These are phyloP conservation scores for Prionailurus bengalensis DNA, from an alignment of 2,113 vertebrate species.

Conservation along the genomic window DNA sequence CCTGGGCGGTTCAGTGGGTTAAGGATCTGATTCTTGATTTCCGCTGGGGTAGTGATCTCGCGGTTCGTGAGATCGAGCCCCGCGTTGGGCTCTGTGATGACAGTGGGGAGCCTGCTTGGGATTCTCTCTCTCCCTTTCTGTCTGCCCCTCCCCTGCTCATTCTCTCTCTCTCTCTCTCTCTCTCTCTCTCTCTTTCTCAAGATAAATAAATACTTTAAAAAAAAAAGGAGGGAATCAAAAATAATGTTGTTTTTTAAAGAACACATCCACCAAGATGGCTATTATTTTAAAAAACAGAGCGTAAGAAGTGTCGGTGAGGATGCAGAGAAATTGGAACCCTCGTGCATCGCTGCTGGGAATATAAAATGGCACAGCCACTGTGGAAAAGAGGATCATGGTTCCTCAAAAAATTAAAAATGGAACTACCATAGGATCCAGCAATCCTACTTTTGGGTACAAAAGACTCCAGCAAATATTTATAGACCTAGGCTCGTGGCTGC, in stretches of 20 bases:
- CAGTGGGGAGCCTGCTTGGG: background rate
- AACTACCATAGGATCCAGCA: background rate
- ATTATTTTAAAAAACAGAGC: background rate
- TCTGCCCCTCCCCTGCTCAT: background rate
- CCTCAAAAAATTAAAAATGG: background rate
- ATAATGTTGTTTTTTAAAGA: background rate
- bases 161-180: background rate
- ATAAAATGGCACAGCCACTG: background rate
- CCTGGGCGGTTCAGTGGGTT: background rate
- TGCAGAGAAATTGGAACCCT: background rate
- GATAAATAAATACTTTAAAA: background rate
- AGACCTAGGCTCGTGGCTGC: background rate
- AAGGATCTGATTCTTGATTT: background rate
- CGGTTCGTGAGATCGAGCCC: background rate
- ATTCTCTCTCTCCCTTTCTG: background rate
- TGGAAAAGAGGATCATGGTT: background rate
- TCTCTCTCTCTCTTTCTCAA: background rate
- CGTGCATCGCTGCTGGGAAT: background rate
- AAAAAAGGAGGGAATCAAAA: no score
- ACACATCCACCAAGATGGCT: background rate
- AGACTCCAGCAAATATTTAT: background rate
- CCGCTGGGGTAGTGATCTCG: background rate
- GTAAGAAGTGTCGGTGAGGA: background rate
- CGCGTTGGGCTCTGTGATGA: background rate
- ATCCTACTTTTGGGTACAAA: background rate